Evolutionary conservation across 2,797 vertebrate genomes (phyloP), one percentile per base, ranked within the genome.

Genomic region (Clamator glandarius): DNA sequence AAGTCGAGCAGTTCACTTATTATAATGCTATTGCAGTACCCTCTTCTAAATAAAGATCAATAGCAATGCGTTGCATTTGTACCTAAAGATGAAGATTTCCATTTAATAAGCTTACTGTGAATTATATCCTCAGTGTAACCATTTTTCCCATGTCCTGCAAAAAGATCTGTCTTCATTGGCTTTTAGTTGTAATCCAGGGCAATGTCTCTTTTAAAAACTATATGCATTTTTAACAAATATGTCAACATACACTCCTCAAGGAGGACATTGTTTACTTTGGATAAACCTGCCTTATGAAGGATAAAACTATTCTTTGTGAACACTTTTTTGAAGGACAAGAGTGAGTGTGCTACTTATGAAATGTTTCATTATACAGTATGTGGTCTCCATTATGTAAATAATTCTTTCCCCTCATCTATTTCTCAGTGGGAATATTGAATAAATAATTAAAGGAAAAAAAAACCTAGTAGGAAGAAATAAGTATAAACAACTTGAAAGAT

Each of bases 401-500:
- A 95, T 95, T 92, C 69, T 89, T 93, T 79, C 19, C 48, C 79
- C 68, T 85, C 93, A 66, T 95, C 69, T 88, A 88, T 66, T 93
- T 82, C 86, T 93, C 86, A 92, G 70, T 76, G 86, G 70, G 88
- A 92, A 95, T 89, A 93, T 18, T 93, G 94, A 96, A 92, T 84
- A 95, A 96, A 95, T 95, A 96, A 96, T 95, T 96, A 82, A 89
- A 91, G 23, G 6, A 3, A 8, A 79, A 61, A 75, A 75, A 87
- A 95, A 86, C n/a, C n/a, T 70, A 82, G 74, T 67, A 90, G 52
- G 84, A 94, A 94, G 79, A 94, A 95, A 84, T 92, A 88, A 94
- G 90, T 89, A 87, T 92, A 96, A 96, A 95, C 95, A 96, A 87
- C 52, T 94, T 83, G 85, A 96, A 92, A 91, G 87, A 93, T 93